Percentiles rank a stretch among this genome's conserved stretches.
These are phyloP conservation scores for Thalassoma bifasciatum DNA, from an alignment of 2,113 vertebrate genomes.

Conservation along the genomic window DNA sequence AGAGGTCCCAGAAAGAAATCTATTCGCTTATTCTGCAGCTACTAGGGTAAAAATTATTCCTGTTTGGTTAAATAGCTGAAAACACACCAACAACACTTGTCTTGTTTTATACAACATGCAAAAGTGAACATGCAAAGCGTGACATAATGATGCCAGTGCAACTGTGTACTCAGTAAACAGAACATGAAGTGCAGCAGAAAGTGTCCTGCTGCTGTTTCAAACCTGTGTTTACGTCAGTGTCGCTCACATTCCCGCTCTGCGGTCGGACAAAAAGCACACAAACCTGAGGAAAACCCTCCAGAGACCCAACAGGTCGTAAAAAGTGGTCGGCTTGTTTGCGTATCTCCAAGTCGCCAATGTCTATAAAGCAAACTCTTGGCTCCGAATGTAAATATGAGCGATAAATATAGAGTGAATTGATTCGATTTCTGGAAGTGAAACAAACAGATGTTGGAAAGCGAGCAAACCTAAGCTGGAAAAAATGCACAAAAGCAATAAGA, in stretches of 20 bases:
- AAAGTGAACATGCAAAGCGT: constrained; percentile 22
- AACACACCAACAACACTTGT: too few species aligned
- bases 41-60: too few species aligned
- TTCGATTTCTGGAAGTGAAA: constrained; percentile 41
- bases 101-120: not conserved
- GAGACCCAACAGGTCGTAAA: constrained; percentile 30
- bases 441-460: constrained; percentile 21
- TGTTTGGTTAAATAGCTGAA: too few species aligned
- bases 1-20: too few species aligned
- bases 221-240: constrained; percentile 62
- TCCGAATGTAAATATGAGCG: not conserved
- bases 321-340: constrained; percentile 17
- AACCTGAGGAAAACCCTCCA: constrained; percentile 48
- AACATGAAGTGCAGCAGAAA: constrained; percentile 46
- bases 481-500: constrained; percentile 16
- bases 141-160: constrained; percentile 13
- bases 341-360: constrained; percentile 13
- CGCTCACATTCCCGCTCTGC: constrained; percentile 57
- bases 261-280: constrained; percentile 48
- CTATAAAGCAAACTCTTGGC: constrained; percentile 20
- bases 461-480: constrained; percentile 16
- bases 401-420: constrained; percentile 28
- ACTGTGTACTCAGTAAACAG: constrained; percentile 26
- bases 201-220: constrained; percentile 32
- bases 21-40: too few species aligned